These are phyloP conservation scores for Tipula lateralis DNA, from an alignment of 2,888 invertebrate genomes.

Conservation along the genomic window DNA sequence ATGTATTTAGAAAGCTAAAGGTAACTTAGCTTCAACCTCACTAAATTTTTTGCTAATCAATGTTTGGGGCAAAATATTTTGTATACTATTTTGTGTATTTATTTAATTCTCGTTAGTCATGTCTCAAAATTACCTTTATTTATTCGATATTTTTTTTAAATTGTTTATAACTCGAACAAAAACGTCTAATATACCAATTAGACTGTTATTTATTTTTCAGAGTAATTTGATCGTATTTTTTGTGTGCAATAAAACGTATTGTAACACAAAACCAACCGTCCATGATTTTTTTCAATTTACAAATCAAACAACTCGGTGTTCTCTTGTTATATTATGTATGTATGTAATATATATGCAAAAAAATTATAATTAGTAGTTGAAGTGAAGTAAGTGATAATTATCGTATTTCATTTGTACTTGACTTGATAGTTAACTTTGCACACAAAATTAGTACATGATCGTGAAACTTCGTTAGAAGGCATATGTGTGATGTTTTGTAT, in stretches of 20 bases:
- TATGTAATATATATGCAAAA: no score
- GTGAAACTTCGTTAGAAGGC: not conserved
- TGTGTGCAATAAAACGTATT: not conserved
- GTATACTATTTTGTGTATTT: no score
- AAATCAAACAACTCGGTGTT: not conserved
- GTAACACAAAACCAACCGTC: constrained; percentile 1
- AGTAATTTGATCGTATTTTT: not conserved
- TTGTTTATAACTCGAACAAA: no score
- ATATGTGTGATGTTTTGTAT: not conserved
- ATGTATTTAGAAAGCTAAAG: no score
- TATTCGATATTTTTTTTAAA: no score
- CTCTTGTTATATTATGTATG: no score
- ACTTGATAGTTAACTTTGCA: not conserved
- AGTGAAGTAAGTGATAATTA: not conserved
- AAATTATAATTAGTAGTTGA: no score
- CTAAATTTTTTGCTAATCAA: no score
- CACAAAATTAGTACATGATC: not conserved
- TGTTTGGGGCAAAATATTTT: no score
- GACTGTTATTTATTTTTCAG: not conserved
- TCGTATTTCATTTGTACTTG: not conserved
- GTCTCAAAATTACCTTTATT: no score
- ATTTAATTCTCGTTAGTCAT: no score
- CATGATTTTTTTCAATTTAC: not conserved
- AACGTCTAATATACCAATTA: not conserved
- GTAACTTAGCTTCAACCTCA: no score